These are phyloP conservation scores for Orchesellides sinensis DNA, from an alignment of 2,888 invertebrate genomes.

Conservation along the genomic window DNA sequence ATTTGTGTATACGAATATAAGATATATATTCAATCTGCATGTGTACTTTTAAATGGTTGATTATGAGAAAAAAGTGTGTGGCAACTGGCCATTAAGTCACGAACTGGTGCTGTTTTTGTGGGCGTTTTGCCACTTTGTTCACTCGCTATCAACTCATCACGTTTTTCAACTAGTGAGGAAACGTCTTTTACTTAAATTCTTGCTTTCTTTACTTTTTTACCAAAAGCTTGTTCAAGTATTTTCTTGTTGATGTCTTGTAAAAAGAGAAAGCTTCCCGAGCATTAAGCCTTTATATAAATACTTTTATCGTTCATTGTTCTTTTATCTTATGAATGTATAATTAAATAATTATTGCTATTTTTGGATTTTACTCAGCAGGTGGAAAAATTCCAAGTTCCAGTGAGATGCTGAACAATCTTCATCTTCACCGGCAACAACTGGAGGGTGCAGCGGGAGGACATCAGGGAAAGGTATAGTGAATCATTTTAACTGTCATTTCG, in stretches of 20 bases:
- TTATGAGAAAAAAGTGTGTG: conserved; percentile 52
- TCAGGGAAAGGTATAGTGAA: conserved; percentile 43
- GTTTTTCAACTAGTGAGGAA: conserved; percentile 37
- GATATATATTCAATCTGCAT: not conserved
- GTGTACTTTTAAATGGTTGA: not conserved
- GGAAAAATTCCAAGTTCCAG: conserved; percentile 49
- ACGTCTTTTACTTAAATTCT: not conserved
- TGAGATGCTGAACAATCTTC: conserved; percentile 50
- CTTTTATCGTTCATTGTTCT: not conserved
- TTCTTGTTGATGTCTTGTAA: not conserved
- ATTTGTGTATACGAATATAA: not conserved
- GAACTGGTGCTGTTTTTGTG: conserved; percentile 62
- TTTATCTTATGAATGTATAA: not conserved
- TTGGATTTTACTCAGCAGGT: conserved; percentile 49
- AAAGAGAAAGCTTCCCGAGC: conserved; percentile 28
- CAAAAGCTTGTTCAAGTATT: not conserved
- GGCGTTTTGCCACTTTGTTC: conserved; percentile 64
- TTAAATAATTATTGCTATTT: conserved; percentile 41
- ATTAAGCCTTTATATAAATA: too few species aligned
- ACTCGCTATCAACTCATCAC: conserved; percentile 59
- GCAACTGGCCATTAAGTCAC: conserved; percentile 62
- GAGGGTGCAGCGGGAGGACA: conserved; percentile 50
- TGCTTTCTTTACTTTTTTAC: conserved; percentile 10
- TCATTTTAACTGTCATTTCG: not conserved
- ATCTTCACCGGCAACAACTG: conserved; percentile 51